Evolutionary conservation across 2,113 vertebrate species (phyloP).

Genomic region (Corydoras maculifer): DNA sequence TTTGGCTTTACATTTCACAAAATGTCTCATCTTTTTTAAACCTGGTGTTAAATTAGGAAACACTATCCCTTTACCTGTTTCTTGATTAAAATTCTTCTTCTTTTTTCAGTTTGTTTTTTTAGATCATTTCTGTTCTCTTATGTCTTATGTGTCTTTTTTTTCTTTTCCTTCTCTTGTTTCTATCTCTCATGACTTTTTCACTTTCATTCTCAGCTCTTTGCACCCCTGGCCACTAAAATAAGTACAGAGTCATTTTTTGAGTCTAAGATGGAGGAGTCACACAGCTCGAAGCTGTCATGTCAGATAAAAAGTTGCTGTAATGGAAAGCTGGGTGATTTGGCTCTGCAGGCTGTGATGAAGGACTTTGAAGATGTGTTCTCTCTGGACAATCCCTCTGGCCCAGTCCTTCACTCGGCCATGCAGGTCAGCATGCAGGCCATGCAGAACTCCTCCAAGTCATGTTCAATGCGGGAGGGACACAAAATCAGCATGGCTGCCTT

Average conservation of each 20-base stretch:
- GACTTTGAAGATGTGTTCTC: constrained; percentile 86
- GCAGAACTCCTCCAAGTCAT: constrained; percentile 87
- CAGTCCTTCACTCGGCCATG: constrained; percentile 82
- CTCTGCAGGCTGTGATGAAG: constrained; percentile 83
- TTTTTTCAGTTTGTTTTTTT: too few relatives aligned
- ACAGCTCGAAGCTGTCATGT: constrained; percentile 88
- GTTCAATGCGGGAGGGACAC: constrained; percentile 82
- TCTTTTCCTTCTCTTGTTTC: constrained; percentile 1
- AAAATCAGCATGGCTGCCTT: constrained; percentile 79
- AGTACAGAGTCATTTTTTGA: constrained; percentile 88
- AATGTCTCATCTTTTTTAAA: too few relatives aligned
- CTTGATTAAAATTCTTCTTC: too few relatives aligned
- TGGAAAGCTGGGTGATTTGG: constrained; percentile 79
- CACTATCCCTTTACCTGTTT: too few relatives aligned
- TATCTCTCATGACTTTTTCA: constrained; percentile 27
- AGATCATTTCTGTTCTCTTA: neutral
- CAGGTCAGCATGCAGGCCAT: constrained; percentile 90
- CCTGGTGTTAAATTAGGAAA: too few relatives aligned
- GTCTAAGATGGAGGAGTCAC: constrained; percentile 87
- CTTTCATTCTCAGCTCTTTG: constrained; percentile 74
- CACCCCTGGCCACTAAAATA: constrained; percentile 84
- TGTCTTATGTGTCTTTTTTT: neutral
- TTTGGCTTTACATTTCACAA: too few relatives aligned
- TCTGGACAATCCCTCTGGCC: constrained; percentile 73
- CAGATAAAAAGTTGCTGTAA: constrained; percentile 84